Evolutionary conservation across 2,888 invertebrate species (phyloP), one percentile per base, ranked within the genome.

Genomic region (Rhabditophanes sp.): DNA sequence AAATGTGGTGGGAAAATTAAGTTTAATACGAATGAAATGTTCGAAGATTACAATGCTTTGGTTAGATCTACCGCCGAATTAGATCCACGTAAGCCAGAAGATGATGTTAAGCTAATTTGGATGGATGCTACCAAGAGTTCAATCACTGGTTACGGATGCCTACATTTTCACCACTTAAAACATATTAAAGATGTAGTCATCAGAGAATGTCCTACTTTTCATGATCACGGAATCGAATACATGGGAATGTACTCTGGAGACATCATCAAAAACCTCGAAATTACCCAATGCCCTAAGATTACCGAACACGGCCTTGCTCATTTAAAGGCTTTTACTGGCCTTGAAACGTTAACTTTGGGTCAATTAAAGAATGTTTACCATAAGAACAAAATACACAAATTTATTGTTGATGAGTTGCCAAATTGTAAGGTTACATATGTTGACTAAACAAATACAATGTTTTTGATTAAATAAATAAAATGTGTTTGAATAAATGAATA

Each of bases 1-100:
- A 74, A 79, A 46, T 87, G 87, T 69, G 88, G 88, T 2, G 88
- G 82, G 3, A 71, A 74, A 36, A 75, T 90, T 0, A 76, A 75
- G 40, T 84, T 17, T 28, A 30, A 30, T 15, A 46, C 50, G 25
- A 39, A 37, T 25, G 52, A 48, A 24, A 30, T 30, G 16, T 55
- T 55, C 33, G 42, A 30, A 14, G 55, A 55, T 32, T 55, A 48
- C 37, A 55, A 55, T 33, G 34, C 33, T 20, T 35, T 55, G 6
- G 44, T 53, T 32, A 50, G 48, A 16, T 20, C 46, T 19, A 44
- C 44, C 1, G 55, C 53, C 12, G 53, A 55, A 31, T 31, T 54
- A 28, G 55, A 55, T 39, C 53, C 53, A 3, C 35, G 49, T 4
- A 15, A 39, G n/a, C 29, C 43, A 1, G 40, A 35, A 11, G 55